Evolutionary conservation across 2,797 vertebrate species (phyloP).

Genomic region (Diplodus sargus): DNA sequence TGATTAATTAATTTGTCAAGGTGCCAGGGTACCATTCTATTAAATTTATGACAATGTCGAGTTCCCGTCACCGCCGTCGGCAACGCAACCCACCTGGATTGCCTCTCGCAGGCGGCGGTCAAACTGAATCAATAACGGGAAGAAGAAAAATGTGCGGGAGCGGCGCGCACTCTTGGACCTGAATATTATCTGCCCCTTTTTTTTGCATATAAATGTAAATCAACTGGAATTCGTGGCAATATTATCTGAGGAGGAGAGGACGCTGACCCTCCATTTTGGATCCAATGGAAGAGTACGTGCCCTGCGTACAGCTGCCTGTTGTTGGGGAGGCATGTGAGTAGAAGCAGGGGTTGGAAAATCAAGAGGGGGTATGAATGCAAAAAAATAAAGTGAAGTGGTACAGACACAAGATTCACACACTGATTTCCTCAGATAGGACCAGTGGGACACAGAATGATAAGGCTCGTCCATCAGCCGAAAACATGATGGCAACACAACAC

Average conservation of each 20-base stretch:
- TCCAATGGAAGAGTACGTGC: conserved; percentile 43
- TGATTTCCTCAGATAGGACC: conserved; percentile 42
- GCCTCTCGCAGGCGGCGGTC: conserved; percentile 38
- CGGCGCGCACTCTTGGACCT: conserved; percentile 18
- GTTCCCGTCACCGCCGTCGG: conserved; percentile 27
- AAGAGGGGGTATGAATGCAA: conserved; percentile 4
- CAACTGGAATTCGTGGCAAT: conserved; percentile 40
- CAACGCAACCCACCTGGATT: conserved; percentile 31
- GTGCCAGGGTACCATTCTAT: conserved; percentile 36
- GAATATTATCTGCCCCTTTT: conserved; percentile 25
- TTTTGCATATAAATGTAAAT: conserved; percentile 68
- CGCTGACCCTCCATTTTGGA: conserved; percentile 55
- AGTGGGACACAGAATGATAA: conserved; percentile 25
- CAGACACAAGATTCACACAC: conserved; percentile 34
- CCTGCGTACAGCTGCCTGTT: conserved; percentile 18
- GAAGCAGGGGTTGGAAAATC: neutral
- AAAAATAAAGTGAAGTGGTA: conserved; percentile 18
- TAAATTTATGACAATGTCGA: conserved; percentile 37
- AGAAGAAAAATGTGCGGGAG: conserved; percentile 15
- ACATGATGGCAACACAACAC: conserved; percentile 47
- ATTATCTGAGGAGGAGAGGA: conserved; percentile 43
- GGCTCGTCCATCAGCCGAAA: conserved; percentile 29
- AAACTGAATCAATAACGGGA: conserved; percentile 52
- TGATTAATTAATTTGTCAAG: conserved; percentile 60
- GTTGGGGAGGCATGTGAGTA: neutral